phyloP scores from a whole-genome alignment of 2,113 vertebrate genomes.

The Lasiurus borealis region DNA sequence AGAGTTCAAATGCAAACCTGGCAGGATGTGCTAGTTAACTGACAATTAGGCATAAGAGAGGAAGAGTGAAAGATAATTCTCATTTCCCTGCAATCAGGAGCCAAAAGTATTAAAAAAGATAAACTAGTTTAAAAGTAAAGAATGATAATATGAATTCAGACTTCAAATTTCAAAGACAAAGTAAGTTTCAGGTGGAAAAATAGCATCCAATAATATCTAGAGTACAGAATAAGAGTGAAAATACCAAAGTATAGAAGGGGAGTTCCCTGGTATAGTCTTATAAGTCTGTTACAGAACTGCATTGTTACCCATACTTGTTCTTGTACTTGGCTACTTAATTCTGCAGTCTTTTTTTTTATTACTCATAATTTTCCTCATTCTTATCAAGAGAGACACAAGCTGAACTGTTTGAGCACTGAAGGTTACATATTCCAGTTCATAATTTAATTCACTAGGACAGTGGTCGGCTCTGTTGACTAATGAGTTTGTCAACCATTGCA shows the following conservation, averaged over 20 bases:
- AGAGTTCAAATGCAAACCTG: neutral
- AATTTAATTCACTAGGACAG: neutral
- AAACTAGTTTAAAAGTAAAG: neutral
- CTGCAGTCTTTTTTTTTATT: neutral
- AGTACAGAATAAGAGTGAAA: neutral
- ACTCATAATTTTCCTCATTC: neutral
- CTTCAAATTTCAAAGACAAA: neutral
- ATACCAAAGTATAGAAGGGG: neutral
- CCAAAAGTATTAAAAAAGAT: neutral
- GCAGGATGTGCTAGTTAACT: neutral
- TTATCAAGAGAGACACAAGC: neutral
- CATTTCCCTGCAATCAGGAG: neutral
- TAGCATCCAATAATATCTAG: neutral
- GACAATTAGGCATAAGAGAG: neutral
- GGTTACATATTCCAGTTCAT: neutral
- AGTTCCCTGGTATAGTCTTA: neutral
- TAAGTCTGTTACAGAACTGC: neutral
- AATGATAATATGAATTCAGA: neutral
- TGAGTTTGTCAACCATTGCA: too few relatives aligned
- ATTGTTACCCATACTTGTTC: neutral
- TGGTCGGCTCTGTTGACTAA: too few relatives aligned
- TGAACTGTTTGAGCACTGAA: neutral
- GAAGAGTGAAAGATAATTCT: neutral
- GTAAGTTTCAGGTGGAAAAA: slow-evolving; percentile 12
- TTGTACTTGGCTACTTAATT: neutral